Conservation (phyloP, 2,888 invertebrate species). For the Macrosiphum euphorbiae region DNA sequence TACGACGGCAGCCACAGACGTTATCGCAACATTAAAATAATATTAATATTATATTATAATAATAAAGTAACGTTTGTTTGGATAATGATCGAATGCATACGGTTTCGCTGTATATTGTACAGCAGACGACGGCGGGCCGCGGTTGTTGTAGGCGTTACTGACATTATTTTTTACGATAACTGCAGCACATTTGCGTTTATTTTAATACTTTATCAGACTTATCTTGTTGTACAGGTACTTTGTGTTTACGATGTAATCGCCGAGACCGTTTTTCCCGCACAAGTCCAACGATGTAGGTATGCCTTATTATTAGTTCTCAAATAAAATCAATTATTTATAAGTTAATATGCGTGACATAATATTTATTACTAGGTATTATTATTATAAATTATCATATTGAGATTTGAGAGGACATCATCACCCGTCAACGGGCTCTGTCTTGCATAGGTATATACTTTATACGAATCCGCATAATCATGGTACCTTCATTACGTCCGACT, state of each 20-base stretch:
- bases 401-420: background rate
- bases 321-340: background rate
- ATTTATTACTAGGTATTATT: background rate
- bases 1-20: background rate
- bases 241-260: background rate
- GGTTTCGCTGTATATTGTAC: background rate
- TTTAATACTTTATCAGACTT: background rate
- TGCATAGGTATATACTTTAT: background rate
- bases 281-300: background rate
- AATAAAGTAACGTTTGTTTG: background rate
- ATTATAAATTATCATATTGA: background rate
- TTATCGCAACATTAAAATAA: slow-evolving; percentile 6
- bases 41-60: background rate
- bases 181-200: background rate
- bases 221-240: background rate
- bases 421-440: background rate
- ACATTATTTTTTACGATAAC: background rate
- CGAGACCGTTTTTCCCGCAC: background rate
- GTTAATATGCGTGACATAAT: background rate
- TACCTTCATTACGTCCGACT: background rate
- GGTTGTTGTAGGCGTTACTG: background rate
- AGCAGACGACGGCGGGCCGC: background rate
- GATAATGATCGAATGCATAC: background rate
- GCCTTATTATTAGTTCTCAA: background rate
- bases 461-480: background rate